Evolutionary conservation across 2,113 vertebrate genomes (phyloP).

Genomic region (Nothobranchius kuhntae): DNA sequence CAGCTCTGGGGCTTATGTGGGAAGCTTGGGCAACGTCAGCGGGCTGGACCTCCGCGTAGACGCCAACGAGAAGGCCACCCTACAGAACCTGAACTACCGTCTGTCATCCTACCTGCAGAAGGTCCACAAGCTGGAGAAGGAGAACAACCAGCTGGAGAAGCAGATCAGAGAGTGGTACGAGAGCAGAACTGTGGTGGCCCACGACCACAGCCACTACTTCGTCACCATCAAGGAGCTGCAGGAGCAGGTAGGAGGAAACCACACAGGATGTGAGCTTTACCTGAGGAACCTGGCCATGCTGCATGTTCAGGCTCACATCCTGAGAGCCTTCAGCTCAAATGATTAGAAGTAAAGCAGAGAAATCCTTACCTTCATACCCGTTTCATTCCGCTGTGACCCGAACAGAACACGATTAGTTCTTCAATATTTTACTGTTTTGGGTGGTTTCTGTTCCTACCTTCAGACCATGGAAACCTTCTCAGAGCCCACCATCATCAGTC

Average conservation of each 20-base stretch:
- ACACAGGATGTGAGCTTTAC: neutral
- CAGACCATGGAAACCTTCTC: too few relatives aligned
- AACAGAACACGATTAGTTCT: too few relatives aligned
- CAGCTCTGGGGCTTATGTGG: neutral
- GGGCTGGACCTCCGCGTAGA: slow-evolving; percentile 61
- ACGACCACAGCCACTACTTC: slow-evolving; percentile 64
- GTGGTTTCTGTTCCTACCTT: too few relatives aligned
- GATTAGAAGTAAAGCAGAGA: too few relatives aligned
- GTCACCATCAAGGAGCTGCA: slow-evolving; percentile 68
- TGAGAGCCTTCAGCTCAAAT: neutral
- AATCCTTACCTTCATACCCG: too few relatives aligned
- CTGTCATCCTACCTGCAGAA: slow-evolving; percentile 75
- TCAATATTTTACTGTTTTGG: too few relatives aligned
- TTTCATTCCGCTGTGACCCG: neutral
- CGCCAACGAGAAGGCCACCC: slow-evolving; percentile 74
- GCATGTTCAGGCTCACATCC: neutral
- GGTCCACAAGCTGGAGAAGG: slow-evolving; percentile 71
- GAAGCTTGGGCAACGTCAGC: slow-evolving; percentile 47
- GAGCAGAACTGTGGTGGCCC: slow-evolving; percentile 37
- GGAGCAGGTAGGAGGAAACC: slow-evolving; percentile 61
- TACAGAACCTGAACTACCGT: slow-evolving; percentile 80
- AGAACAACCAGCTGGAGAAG: slow-evolving; percentile 68
- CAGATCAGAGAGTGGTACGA: slow-evolving; percentile 72
- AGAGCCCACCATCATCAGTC: neutral
- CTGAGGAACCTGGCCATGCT: neutral